Conservation (phyloP, 2,888 invertebrate genomes). For the Spatulosminthurus flaviceps region DNA sequence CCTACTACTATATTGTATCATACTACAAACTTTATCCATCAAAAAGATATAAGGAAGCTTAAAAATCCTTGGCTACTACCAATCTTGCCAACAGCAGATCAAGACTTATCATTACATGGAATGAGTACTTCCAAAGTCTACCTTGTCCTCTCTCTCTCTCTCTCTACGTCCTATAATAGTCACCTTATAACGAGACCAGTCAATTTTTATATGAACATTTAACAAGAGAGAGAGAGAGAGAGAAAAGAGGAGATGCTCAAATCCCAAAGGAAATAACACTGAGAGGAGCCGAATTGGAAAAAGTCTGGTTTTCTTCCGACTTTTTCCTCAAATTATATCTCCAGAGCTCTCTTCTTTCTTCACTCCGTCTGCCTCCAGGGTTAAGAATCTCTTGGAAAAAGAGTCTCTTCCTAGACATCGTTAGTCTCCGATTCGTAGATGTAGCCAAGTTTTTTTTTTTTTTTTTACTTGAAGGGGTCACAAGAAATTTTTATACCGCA, state of each 20-base stretch:
- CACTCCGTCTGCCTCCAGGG: slow-evolving; percentile 46
- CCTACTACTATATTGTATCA: too few relatives aligned
- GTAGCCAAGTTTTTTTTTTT: neutral
- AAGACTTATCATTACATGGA: slow-evolving; percentile 42
- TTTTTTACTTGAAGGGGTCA: neutral
- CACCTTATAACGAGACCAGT: too few relatives aligned
- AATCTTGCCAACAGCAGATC: slow-evolving; percentile 37
- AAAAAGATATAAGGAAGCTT: slow-evolving; percentile 30
- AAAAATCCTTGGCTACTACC: slow-evolving; percentile 28
- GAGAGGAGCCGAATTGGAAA: slow-evolving; percentile 41
- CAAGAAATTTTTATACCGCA: slow-evolving; percentile 26
- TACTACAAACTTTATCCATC: slow-evolving; percentile 42
- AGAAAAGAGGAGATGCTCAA: slow-evolving; percentile 30
- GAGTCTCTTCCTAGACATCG: neutral
- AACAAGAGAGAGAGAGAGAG: too few relatives aligned
- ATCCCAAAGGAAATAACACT: too few relatives aligned
- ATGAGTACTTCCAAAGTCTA: neutral
- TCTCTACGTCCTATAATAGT: too few relatives aligned
- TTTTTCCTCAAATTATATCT: slow-evolving; percentile 42
- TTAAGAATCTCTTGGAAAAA: slow-evolving; percentile 18
- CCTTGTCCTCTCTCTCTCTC: neutral
- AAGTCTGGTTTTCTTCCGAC: slow-evolving; percentile 34
- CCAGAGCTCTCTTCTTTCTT: neutral
- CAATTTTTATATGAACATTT: slow-evolving; percentile 26
- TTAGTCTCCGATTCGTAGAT: slow-evolving; percentile 11